These are phyloP conservation scores for Hippocampus kuda DNA, from an alignment of 2,797 vertebrate genomes.

Conservation along the genomic window DNA sequence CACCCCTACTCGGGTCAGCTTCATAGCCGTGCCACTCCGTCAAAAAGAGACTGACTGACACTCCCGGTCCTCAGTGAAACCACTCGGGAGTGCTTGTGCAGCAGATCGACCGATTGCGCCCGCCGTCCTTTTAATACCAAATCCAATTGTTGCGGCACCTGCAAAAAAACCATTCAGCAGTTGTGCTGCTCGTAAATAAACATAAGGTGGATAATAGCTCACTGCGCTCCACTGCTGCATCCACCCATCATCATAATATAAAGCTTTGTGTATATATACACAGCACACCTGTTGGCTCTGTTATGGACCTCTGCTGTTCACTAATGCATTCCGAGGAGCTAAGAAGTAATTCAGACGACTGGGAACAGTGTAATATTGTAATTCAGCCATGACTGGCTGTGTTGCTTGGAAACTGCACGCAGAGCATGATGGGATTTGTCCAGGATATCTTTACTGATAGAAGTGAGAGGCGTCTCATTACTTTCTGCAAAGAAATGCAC, in stretches of 20 bases:
- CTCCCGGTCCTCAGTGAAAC: not conserved
- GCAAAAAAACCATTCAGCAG: slow-evolving; percentile 44
- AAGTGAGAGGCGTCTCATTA: slow-evolving; percentile 33
- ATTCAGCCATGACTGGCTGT: slow-evolving; percentile 61
- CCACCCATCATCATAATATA: slow-evolving; percentile 44
- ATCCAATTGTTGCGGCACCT: slow-evolving; percentile 25
- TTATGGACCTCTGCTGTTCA: slow-evolving; percentile 51
- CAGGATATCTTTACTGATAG: slow-evolving; percentile 29
- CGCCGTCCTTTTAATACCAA: slow-evolving; percentile 30
- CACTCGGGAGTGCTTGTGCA: not conserved
- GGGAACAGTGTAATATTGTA: slow-evolving; percentile 57
- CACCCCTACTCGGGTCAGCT: not conserved
- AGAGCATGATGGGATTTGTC: slow-evolving; percentile 35
- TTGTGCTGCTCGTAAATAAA: slow-evolving; percentile 47
- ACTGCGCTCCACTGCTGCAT: slow-evolving; percentile 37
- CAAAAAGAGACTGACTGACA: not conserved
- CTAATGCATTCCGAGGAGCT: slow-evolving; percentile 65
- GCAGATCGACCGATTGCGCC: not conserved
- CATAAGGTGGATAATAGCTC: slow-evolving; percentile 44
- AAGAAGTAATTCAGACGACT: slow-evolving; percentile 59
- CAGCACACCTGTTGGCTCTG: slow-evolving; percentile 57
- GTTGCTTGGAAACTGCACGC: slow-evolving; percentile 71
- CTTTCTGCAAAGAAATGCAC: slow-evolving; percentile 17
- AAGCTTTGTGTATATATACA: slow-evolving; percentile 47
- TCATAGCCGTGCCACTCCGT: not conserved